Conservation (phyloP, 2,113 vertebrate species). For the Tragelaphus strepsiceros region DNA sequence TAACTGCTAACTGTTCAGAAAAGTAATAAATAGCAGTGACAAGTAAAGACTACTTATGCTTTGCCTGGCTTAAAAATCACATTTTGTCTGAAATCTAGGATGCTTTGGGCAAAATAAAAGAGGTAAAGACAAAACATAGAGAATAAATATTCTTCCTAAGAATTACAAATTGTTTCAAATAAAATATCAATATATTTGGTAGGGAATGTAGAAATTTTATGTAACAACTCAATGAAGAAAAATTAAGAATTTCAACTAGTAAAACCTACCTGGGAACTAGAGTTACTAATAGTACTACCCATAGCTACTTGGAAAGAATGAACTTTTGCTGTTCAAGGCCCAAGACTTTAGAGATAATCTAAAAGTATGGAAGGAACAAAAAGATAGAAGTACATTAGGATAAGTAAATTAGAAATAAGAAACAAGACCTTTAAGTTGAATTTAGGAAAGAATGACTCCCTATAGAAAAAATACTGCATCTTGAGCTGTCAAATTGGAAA, state of each 20-base stretch:
- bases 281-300: background rate
- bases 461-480: background rate
- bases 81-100: background rate
- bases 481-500: background rate
- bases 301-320: background rate
- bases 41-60: background rate
- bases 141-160: background rate
- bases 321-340: background rate
- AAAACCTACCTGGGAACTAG: background rate
- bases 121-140: background rate
- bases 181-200: background rate
- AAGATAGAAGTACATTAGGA: background rate
- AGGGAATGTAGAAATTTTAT: background rate
- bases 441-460: background rate
- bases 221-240: background rate
- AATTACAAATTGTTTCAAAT: background rate
- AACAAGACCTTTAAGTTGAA: background rate
- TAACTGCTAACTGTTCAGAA: background rate
- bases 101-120: background rate
- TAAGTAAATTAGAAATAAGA: background rate
- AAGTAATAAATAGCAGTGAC: conserved; percentile 26
- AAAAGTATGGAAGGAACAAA: background rate
- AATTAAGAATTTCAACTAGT: background rate
- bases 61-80: background rate
- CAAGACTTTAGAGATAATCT: background rate